These are phyloP conservation scores for Hydropsyche tenuis DNA, from an alignment of 1,140 invertebrate genomes.

Conservation along the genomic window DNA sequence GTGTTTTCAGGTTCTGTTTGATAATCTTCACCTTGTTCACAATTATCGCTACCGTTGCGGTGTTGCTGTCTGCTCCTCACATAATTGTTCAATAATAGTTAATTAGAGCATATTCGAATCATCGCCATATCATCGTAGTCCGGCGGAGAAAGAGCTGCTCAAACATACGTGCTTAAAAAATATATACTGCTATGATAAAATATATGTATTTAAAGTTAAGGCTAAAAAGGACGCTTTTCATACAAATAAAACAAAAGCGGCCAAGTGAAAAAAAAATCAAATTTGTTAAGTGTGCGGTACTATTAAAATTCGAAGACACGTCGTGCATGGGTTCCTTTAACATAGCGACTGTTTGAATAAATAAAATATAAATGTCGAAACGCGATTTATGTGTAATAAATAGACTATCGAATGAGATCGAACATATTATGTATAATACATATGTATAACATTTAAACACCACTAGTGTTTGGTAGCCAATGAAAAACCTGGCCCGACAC, in stretches of 20 bases:
- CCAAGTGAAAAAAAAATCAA: conserved; percentile 3
- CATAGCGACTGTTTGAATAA: too few relatives aligned
- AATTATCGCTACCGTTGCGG: conserved; percentile 91
- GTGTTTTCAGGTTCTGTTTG: conserved; percentile 82
- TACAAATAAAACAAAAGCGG: neutral
- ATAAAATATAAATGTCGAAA: too few relatives aligned
- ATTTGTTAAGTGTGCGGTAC: conserved; percentile 4
- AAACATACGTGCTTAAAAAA: neutral
- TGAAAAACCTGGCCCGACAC: neutral
- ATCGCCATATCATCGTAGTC: conserved; percentile 17
- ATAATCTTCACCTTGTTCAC: conserved; percentile 97
- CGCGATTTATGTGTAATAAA: too few relatives aligned
- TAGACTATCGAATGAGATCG: neutral
- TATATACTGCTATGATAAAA: conserved; percentile 1
- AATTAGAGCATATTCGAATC: conserved; percentile 42
- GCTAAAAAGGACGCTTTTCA: neutral
- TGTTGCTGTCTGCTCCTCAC: conserved; percentile 92
- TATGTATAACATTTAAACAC: neutral
- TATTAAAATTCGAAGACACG: too few relatives aligned
- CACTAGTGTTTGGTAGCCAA: neutral
- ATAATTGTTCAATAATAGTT: conserved; percentile 88
- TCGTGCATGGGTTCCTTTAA: too few relatives aligned
- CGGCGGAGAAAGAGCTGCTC: neutral
- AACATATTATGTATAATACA: neutral
- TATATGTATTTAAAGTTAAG: conserved; percentile 4